Conservation (phyloP, 2,113 vertebrate genomes). For the Pyxicephalus adspersus region DNA sequence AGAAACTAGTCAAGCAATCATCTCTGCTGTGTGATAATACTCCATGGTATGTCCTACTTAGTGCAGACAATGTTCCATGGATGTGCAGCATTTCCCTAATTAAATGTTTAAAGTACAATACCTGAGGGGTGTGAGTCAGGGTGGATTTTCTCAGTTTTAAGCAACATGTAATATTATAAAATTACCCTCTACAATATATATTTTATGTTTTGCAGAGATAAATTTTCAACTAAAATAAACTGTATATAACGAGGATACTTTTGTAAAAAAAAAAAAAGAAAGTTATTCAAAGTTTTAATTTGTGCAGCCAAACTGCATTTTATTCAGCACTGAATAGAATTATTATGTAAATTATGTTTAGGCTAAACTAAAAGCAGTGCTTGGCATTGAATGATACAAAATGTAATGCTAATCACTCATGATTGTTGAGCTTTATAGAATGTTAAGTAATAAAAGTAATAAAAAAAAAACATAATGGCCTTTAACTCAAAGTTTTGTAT, state of each 20-base stretch:
- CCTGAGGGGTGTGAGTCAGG: too few species aligned
- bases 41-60: constrained; percentile 10
- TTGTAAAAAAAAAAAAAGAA: neutral
- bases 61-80: neutral
- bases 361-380: neutral
- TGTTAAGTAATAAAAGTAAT: too few species aligned
- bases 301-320: too few species aligned
- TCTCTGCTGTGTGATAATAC: constrained; percentile 19
- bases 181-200: neutral
- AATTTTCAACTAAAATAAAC: neutral
- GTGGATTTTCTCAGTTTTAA: constrained; percentile 7
- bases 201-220: neutral
- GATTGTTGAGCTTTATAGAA: too few species aligned
- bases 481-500: too few species aligned
- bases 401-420: neutral
- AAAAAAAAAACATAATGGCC: too few species aligned
- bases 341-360: too few species aligned
- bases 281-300: too few species aligned
- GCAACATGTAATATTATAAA: neutral
- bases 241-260: neutral
- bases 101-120: constrained; percentile 1
- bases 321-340: too few species aligned
- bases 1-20: constrained; percentile 46
- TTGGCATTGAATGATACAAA: neutral
- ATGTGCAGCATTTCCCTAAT: constrained; percentile 3